Evolutionary conservation across 2,888 invertebrate genomes (phyloP), one percentile per base, ranked within the genome.

Genomic region (Hirtodrosophila alboralis): DNA sequence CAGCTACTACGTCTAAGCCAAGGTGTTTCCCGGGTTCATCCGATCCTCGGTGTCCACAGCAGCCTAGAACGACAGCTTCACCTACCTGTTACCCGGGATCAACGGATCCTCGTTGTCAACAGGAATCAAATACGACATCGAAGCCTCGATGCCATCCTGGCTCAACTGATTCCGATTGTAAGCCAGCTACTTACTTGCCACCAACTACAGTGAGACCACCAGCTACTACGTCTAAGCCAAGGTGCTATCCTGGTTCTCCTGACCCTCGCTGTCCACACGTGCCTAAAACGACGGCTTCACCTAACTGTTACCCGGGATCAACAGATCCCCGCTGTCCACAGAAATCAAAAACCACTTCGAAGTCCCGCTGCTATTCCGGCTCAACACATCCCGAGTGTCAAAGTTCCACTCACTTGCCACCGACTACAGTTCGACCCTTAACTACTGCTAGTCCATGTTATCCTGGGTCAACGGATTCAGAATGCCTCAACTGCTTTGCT

Each of bases 271-370:
- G 64, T 10, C 49, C 51, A 6, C 60, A 31, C 10, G 9, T n/a
- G 6, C 47, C 60, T n/a, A 54, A 69, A 12, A 59, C 74, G 3
- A 16, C 62, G 1, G 0, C 34, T 4, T 28, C 18, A 13, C 64
- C 68, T 0, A 51, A 45, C 0, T 80, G 91, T 30, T 91, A 81
- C 56, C 90, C 91, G 0, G 91, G 91, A 0, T 86, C 88, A 0
- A 76, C 13, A 0, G 91, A 92, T 60, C 51, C 56, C 0, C 36
- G 49, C 0, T 62, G 62, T 10, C 40, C 40, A 18, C 21, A 26
- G 2, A 9, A 59, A 8, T 18, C 27, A 2, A 41, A 16, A 16
- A 41, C 43, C 0, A 31, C 41, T 26, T 2, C 30, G 1, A 16
- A 4, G 1, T 30, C 45, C 0, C 40, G 13, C 4, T 90, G 90